Conservation (phyloP, 2,113 vertebrate species). For the Naja naja region DNA sequence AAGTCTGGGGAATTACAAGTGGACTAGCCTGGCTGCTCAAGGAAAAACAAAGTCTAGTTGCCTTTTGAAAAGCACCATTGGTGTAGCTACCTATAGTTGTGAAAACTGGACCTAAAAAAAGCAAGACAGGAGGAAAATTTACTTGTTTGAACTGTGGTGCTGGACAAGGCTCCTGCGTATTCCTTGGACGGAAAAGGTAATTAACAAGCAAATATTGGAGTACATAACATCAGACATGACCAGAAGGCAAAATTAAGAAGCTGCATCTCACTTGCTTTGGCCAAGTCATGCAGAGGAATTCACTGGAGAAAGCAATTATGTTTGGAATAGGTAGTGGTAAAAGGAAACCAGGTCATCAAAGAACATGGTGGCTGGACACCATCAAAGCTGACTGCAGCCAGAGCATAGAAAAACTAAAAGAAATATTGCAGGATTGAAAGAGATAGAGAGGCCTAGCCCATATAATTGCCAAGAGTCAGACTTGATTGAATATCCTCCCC, state of each 20-base stretch:
- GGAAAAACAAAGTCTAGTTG: background rate
- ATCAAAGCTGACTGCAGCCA: background rate
- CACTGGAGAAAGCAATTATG: background rate
- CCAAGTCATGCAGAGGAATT: background rate
- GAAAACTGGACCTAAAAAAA: background rate
- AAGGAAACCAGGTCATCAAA: background rate
- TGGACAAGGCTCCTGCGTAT: background rate
- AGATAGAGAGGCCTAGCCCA: background rate
- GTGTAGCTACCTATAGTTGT: too few relatives aligned
- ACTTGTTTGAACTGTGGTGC: background rate
- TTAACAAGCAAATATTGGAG: background rate
- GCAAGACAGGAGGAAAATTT: background rate
- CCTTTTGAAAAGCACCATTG: background rate
- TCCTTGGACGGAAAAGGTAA: background rate
- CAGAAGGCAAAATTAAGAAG: background rate
- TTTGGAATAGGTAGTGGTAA: background rate
- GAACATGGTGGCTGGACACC: background rate
- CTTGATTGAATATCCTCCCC: background rate
- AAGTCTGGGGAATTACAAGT: background rate
- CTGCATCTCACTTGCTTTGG: background rate
- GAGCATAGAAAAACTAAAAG: background rate
- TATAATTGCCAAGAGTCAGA: background rate
- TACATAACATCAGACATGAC: background rate
- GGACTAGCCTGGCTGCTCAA: slow-evolving; percentile 38
- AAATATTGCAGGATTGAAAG: background rate